These are phyloP conservation scores for Harpegnathos saltator DNA, from an alignment of 1,140 invertebrate genomes.

Conservation along the genomic window DNA sequence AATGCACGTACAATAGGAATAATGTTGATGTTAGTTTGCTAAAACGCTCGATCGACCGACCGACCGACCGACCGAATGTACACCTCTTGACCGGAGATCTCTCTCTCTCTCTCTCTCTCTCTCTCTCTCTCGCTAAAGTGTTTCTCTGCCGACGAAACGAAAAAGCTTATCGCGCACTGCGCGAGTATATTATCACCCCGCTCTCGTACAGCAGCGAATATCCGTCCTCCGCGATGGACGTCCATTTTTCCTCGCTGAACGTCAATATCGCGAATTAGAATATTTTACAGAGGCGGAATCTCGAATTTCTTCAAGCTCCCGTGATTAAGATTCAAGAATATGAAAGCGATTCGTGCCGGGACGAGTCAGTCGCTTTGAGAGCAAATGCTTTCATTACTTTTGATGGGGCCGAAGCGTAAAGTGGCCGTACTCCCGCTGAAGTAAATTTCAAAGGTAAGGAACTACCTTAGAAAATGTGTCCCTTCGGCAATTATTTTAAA, in stretches of 20 bases:
- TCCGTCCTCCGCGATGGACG: slow-evolving; percentile 1
- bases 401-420: slow-evolving; percentile 57
- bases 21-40: too few species aligned
- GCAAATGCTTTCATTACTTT: slow-evolving; percentile 62
- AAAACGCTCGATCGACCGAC: too few species aligned
- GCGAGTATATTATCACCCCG: not conserved
- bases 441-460: slow-evolving; percentile 56
- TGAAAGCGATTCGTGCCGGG: slow-evolving; percentile 52
- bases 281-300: slow-evolving; percentile 41
- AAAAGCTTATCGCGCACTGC: too few species aligned
- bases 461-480: slow-evolving; percentile 46
- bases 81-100: too few species aligned
- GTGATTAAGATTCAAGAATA: slow-evolving; percentile 63
- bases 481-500: slow-evolving; percentile 44
- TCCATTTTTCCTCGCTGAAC: slow-evolving; percentile 18
- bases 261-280: slow-evolving; percentile 48
- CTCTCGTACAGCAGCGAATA: not conserved
- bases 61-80: too few species aligned
- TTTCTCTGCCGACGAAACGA: too few species aligned
- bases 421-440: slow-evolving; percentile 46
- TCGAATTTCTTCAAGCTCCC: slow-evolving; percentile 52
- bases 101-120: too few species aligned
- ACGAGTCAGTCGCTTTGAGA: slow-evolving; percentile 56
- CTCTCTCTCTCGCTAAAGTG: too few species aligned
- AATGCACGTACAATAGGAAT: too few species aligned